phyloP scores from a whole-genome alignment of 1,140 invertebrate species.

The Sminthurinus signatus region DNA sequence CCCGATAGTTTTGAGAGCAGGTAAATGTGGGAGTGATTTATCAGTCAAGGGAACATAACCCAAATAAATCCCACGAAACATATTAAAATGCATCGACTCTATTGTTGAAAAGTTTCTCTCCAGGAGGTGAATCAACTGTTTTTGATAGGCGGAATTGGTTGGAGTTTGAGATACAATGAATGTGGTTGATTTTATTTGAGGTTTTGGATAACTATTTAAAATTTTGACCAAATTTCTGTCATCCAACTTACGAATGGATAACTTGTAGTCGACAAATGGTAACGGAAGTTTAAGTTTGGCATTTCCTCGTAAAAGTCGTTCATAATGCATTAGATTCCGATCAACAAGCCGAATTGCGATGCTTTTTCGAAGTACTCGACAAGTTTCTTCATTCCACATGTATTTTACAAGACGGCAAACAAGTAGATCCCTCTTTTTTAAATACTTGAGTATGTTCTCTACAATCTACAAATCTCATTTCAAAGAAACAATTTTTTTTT shows the following conservation, averaged over 20 bases:
- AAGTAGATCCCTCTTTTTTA: background rate
- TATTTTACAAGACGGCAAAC: background rate
- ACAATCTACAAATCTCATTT: background rate
- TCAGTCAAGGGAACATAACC: background rate
- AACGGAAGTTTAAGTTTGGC: background rate
- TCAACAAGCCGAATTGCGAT: background rate
- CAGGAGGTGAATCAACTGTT: background rate
- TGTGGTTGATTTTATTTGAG: background rate
- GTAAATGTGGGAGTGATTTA: background rate
- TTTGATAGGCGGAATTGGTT: slow-evolving; percentile 3
- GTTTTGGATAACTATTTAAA: background rate
- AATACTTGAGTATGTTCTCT: background rate
- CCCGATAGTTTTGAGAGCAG: background rate
- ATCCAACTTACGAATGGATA: background rate
- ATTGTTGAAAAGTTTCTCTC: background rate
- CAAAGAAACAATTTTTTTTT: too few relatives aligned
- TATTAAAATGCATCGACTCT: background rate
- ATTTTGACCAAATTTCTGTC: background rate
- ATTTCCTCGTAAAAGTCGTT: background rate
- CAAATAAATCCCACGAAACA: slow-evolving; percentile 3
- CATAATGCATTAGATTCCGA: background rate
- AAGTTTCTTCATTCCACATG: slow-evolving; percentile 4
- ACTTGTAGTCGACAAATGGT: background rate
- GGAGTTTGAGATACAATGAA: slow-evolving; percentile 1
- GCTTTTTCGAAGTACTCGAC: background rate